Evolutionary conservation across 2,888 invertebrate species (phyloP), one percentile per base, ranked within the genome.

Genomic region (Alloplasta piceator): DNA sequence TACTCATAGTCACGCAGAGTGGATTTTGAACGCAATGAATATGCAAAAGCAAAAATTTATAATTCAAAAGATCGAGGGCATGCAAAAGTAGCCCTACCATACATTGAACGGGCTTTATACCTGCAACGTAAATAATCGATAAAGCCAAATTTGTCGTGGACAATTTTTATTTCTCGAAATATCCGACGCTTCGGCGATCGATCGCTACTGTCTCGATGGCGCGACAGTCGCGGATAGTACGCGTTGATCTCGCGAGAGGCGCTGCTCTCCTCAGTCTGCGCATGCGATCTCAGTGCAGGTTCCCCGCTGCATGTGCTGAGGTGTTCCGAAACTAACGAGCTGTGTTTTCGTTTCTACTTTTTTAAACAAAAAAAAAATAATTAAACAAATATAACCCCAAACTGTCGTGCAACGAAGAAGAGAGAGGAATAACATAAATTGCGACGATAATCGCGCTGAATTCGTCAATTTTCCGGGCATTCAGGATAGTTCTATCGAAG

Each of bases 231-330:
- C 7, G 1, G 1, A 43, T 26, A 43, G 7, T 4, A 4, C 43
- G 6, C 10, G 43, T 9, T 9, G 12, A 52, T 52, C 14, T 14
- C 12, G 6, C 14, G 14, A 64, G 38, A 64, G 73, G 55, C 73
- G 64, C 55, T 26, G n/a, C 16, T 12, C 9, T 52, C 73, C 56
- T 43, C 52, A 46, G 64, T 48, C 64, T 73, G 56, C 73, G 73
- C 73, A 56, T 56, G 46, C 56, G 83, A 83, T 85, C 83, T 82
- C 83, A 86, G 88, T 86, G 85, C 85, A 85, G 84, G 86, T 84
- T 87, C 85, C 86, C 85, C 86, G 84, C 85, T 87, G 86, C 87
- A 87, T 87, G 88, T 88, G 88, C 87, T 88, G 88, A 88, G 85
- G 89, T 89, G 87, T 89, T 88, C 85, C 80, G 84, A 87, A 86